Base-by-base conservation (phyloP, 2,888 invertebrate genomes). In the Alentia gelatinosa region DNA sequence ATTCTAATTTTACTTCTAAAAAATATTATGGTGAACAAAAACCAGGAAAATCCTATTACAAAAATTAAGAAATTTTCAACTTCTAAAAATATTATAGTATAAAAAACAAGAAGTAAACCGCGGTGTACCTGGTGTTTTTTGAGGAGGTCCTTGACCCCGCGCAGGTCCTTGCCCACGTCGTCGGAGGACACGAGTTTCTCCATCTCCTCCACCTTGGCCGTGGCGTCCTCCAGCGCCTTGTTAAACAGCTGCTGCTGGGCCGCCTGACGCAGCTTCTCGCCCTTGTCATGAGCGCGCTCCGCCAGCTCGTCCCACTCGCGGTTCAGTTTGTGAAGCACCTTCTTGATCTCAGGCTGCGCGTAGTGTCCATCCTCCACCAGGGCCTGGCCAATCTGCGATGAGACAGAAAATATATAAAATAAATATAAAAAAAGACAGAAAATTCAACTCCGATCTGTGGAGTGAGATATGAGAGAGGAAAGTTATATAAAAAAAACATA, bases 71-170 rank as follows among this genome's bases (percentile, higher is more conserved):
- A n/a, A n/a, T n/a, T n/a, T n/a, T n/a, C n/a, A n/a, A n/a, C n/a
- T n/a, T n/a, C n/a, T n/a, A n/a, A n/a, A n/a, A n/a, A n/a, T n/a
- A n/a, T n/a, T n/a, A n/a, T n/a, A n/a, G n/a, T n/a, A n/a, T n/a
- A n/a, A n/a, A n/a, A n/a, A n/a, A n/a, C n/a, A n/a, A n/a, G n/a
- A n/a, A n/a, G n/a, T n/a, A n/a, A n/a, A n/a, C n/a, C n/a, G n/a
- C n/a, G n/a, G n/a, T n/a, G n/a, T 19, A 94, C 96, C 96, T 98
- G 98, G 94, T 99, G 99, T 95, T 98, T 98, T 94, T 98, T 98
- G 50, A 99, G 97, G 33, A 99, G 97, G 92, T 98, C 97, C 96
- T 98, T 98, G 95, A 99, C 99, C 93, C 98, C 98, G 92, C 99
- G 97, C 79, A 99, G 97, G 96, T 99, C 99, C 0, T 97, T 97